These are phyloP conservation scores for Bergia puertoricense DNA, from an alignment of 92 coral and sea anemone genomes.

Conservation along the genomic window DNA sequence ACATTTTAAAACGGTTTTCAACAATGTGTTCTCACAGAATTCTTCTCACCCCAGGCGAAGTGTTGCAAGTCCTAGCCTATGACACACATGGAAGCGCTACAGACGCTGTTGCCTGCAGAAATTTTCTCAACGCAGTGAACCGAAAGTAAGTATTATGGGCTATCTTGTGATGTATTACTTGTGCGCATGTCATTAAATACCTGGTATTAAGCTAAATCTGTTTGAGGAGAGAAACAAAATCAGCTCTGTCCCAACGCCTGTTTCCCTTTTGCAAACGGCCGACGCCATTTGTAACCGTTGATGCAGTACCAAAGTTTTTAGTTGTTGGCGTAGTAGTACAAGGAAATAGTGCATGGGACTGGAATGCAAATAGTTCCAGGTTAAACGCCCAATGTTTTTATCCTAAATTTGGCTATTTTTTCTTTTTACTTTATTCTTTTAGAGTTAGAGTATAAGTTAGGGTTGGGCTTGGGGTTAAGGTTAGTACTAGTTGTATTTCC, in stretches of 20 bases:
- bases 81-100: slow-evolving; percentile 50
- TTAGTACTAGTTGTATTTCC: too few relatives aligned
- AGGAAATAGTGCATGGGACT: too few relatives aligned
- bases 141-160: slow-evolving; percentile 47
- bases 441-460: too few relatives aligned
- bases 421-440: too few relatives aligned
- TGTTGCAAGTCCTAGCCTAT: slow-evolving; percentile 31
- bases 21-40: neutral
- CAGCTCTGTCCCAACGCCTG: neutral
- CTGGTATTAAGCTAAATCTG: neutral
- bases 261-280: neutral
- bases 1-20: neutral
- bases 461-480: too few relatives aligned
- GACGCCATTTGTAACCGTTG: neutral
- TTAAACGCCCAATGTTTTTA: too few relatives aligned
- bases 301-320: too few relatives aligned
- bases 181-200: neutral
- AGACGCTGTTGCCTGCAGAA: slow-evolving; percentile 30
- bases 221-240: neutral
- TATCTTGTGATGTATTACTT: too few relatives aligned
- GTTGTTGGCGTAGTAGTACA: too few relatives aligned
- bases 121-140: slow-evolving; percentile 27
- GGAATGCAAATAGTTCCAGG: too few relatives aligned
- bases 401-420: too few relatives aligned
- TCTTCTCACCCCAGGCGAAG: slow-evolving; percentile 25